Conservation (phyloP, 1,140 invertebrate species). For the Eriosoma lanigerum region DNA sequence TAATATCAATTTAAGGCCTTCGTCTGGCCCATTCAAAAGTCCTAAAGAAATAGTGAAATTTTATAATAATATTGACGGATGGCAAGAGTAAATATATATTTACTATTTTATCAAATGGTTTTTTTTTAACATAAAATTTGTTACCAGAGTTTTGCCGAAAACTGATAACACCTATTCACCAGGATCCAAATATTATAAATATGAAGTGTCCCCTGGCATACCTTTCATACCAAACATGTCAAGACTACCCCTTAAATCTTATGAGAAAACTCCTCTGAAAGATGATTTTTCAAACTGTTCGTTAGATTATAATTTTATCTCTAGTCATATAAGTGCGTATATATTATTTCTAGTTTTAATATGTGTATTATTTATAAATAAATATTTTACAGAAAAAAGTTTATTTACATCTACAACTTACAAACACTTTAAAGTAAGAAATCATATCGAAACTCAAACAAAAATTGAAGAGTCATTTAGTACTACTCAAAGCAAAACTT, state of each 20-base stretch:
- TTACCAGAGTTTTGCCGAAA: slow-evolving; percentile 55
- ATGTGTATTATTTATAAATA: slow-evolving; percentile 2
- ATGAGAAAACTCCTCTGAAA: slow-evolving; percentile 43
- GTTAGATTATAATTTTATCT: background rate
- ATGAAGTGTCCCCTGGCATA: slow-evolving; percentile 55
- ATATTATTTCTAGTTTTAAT: background rate
- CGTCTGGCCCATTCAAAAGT: slow-evolving; percentile 12
- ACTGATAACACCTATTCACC: slow-evolving; percentile 56
- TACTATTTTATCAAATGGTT: background rate
- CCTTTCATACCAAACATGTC: slow-evolving; percentile 56
- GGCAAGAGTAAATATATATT: slow-evolving; percentile 37
- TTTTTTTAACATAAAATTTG: background rate
- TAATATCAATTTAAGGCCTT: slow-evolving; percentile 34
- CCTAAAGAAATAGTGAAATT: slow-evolving; percentile 50
- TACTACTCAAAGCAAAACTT: background rate
- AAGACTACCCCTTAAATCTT: slow-evolving; percentile 48
- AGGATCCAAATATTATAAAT: slow-evolving; percentile 54
- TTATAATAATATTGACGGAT: slow-evolving; percentile 46
- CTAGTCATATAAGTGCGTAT: slow-evolving; percentile 44
- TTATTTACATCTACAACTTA: slow-evolving; percentile 35
- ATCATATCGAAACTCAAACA: background rate
- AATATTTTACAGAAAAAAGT: slow-evolving; percentile 30
- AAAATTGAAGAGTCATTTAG: background rate
- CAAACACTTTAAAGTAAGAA: slow-evolving; percentile 33
- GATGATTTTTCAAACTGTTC: background rate